Evolutionary conservation across 2,797 vertebrate genomes (phyloP).

Genomic region (Pangasius larnaudii): DNA sequence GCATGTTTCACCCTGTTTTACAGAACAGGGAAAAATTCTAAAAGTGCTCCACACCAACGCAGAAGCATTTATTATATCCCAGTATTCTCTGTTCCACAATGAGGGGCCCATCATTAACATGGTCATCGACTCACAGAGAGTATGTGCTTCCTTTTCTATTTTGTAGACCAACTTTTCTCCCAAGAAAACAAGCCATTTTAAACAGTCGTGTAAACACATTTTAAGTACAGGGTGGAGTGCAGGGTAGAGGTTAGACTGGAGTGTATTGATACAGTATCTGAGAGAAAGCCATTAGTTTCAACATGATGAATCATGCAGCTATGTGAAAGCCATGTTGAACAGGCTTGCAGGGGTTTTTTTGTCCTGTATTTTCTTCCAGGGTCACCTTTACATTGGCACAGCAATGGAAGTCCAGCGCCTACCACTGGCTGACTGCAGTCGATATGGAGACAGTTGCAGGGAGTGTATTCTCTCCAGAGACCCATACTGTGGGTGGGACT

Average conservation of each 20-base stretch:
- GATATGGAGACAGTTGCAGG: constrained; percentile 79
- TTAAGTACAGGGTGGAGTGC: neutral
- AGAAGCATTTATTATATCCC: constrained; percentile 80
- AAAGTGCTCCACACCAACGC: constrained; percentile 79
- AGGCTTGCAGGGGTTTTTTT: neutral
- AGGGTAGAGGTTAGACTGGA: neutral
- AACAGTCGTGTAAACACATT: neutral
- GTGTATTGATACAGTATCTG: neutral
- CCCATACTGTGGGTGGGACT: constrained; percentile 81
- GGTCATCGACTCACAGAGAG: constrained; percentile 79
- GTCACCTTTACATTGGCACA: constrained; percentile 80
- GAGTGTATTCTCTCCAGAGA: constrained; percentile 79
- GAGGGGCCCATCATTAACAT: constrained; percentile 80
- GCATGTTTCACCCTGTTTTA: constrained; percentile 29
- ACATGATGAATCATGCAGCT: neutral
- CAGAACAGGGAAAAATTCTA: constrained; percentile 83
- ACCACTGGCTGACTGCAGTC: constrained; percentile 78
- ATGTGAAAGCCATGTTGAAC: neutral
- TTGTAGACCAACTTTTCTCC: neutral
- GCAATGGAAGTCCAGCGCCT: constrained; percentile 79
- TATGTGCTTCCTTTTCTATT: constrained; percentile 49
- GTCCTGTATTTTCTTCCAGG: constrained; percentile 60
- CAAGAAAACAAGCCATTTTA: neutral
- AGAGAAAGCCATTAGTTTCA: neutral
- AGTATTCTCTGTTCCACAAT: constrained; percentile 80